These are phyloP conservation scores for Pelobates cultripes DNA, from an alignment of 2,797 vertebrate species.

Conservation along the genomic window DNA sequence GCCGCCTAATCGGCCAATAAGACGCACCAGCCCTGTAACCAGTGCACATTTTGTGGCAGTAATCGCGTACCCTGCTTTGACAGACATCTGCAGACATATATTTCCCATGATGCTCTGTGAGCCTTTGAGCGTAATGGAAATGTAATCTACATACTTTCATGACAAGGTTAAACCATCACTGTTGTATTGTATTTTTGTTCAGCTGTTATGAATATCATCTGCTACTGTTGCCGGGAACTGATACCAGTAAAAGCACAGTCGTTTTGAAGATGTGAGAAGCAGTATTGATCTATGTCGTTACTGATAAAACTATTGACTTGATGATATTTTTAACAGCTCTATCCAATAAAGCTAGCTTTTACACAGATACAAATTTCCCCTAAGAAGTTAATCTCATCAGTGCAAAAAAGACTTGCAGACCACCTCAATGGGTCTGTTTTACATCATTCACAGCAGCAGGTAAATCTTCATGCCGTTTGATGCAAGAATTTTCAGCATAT, in stretches of 20 bases:
- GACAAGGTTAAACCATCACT: too few relatives aligned
- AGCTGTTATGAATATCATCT: background rate
- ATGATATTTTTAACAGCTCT: conserved; percentile 20
- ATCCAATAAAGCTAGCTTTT: conserved; percentile 24
- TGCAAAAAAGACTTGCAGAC: conserved; percentile 41
- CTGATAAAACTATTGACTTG: conserved; percentile 15
- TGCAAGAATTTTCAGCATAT: conserved; percentile 30
- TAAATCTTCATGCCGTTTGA: conserved; percentile 44
- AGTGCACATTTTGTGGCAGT: too few relatives aligned
- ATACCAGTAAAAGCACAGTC: background rate
- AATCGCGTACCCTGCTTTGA: too few relatives aligned
- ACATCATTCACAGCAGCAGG: conserved; percentile 52
- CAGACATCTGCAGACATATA: too few relatives aligned
- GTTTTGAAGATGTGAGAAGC: conserved; percentile 29
- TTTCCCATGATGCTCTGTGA: too few relatives aligned
- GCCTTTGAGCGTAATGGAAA: too few relatives aligned
- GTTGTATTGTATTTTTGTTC: background rate
- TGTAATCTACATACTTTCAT: too few relatives aligned
- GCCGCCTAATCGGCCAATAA: too few relatives aligned
- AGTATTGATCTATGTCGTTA: background rate
- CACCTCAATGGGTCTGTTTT: conserved; percentile 49
- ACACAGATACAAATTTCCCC: conserved; percentile 25
- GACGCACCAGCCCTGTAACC: too few relatives aligned
- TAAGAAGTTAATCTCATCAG: conserved; percentile 55
- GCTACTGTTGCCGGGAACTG: background rate